Evolutionary conservation across 2,888 invertebrate genomes (phyloP).

Genomic region (Pyrocoelia pectoralis): DNA sequence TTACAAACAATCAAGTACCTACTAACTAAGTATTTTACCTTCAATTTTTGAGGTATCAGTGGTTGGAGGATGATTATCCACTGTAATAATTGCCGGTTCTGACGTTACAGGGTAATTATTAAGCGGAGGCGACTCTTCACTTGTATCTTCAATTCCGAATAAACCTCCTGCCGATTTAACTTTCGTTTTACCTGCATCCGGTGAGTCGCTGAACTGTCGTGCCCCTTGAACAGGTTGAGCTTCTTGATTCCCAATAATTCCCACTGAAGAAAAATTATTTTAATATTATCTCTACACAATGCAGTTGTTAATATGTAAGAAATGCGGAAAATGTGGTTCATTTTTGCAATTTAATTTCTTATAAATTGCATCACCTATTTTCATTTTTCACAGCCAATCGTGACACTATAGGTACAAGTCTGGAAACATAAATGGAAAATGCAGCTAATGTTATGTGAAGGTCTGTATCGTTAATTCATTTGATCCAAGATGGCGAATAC

Average conservation of each 20-base stretch:
- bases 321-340: no score
- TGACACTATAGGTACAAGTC: no score
- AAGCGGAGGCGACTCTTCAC: conserved; percentile 39
- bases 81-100: conserved; percentile 52
- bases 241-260: conserved; percentile 72
- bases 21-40: conserved; percentile 57
- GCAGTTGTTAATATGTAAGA: no score
- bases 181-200: conserved; percentile 48
- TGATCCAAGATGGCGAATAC: no score
- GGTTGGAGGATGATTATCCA: conserved; percentile 53
- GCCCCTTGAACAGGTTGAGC: conserved; percentile 68
- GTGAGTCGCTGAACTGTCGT: conserved; percentile 64
- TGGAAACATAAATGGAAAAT: no score
- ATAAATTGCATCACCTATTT: no score
- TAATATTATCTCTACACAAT: no score
- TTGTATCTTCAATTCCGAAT: conserved; percentile 49
- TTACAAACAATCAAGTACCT: neutral
- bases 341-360: no score
- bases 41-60: conserved; percentile 65
- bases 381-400: no score
- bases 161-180: conserved; percentile 63
- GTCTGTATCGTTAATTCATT: no score
- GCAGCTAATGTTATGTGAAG: no score
- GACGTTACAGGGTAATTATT: conserved; percentile 50
- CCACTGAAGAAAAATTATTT: no score